These are phyloP conservation scores for Cyprinodon tularosa DNA, from an alignment of 2,113 vertebrate species.

Conservation along the genomic window DNA sequence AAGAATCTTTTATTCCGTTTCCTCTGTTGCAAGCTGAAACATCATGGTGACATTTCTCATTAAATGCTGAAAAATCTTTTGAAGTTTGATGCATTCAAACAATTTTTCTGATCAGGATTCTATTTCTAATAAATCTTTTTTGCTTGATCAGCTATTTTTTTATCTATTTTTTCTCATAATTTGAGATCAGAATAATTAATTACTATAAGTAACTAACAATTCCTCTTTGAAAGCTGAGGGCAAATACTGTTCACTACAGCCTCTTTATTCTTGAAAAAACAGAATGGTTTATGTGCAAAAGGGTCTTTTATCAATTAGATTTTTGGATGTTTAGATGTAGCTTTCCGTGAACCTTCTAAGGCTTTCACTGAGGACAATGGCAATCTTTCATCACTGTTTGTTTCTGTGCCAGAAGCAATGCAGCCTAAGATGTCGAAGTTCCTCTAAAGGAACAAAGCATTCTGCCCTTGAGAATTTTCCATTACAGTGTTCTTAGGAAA, in stretches of 20 bases:
- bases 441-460: slow-evolving; percentile 25
- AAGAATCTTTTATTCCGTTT: neutral
- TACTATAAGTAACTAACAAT: neutral
- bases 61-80: neutral
- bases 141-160: slow-evolving; percentile 14
- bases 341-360: neutral
- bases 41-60: neutral
- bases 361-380: neutral
- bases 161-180: slow-evolving; percentile 3
- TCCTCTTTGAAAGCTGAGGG: neutral
- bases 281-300: too few species aligned
- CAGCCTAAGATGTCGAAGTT: neutral
- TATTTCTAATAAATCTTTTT: neutral
- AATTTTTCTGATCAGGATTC: neutral
- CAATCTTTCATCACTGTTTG: slow-evolving; percentile 7
- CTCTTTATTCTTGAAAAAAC: neutral
- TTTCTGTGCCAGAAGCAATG: neutral
- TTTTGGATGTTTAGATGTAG: neutral
- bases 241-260: neutral
- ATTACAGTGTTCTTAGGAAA: slow-evolving; percentile 9
- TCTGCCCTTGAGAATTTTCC: slow-evolving; percentile 10
- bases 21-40: neutral
- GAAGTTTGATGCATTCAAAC: too few species aligned
- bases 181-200: slow-evolving; percentile 3
- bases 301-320: too few species aligned